phyloP scores from a whole-genome alignment of 2,797 vertebrate species.

The Myotis myotis region DNA sequence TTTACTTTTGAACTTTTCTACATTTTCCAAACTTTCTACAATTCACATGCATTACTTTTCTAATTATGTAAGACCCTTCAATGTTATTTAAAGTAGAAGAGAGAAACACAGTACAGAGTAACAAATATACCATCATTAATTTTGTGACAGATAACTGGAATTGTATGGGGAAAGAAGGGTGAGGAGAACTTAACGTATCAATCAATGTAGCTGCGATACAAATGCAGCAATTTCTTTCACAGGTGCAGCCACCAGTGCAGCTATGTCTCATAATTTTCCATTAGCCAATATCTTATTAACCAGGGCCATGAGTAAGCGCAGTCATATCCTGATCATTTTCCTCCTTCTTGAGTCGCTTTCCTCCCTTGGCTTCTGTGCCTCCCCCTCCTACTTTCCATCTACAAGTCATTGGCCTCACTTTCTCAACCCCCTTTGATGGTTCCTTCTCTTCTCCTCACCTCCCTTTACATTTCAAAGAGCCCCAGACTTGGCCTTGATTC shows the following conservation, averaged over 20 bases:
- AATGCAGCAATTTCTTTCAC: neutral
- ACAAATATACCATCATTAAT: neutral
- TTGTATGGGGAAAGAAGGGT: slow-evolving; percentile 5
- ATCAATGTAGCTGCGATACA: neutral
- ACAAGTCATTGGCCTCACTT: neutral
- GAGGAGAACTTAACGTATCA: neutral
- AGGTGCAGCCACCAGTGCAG: slow-evolving; percentile 18
- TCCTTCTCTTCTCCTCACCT: neutral
- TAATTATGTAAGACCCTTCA: neutral
- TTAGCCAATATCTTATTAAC: neutral
- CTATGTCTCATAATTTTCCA: slow-evolving; percentile 51
- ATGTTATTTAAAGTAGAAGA: neutral
- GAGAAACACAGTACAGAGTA: neutral
- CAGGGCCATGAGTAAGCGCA: slow-evolving; percentile 41
- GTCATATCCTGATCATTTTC: neutral
- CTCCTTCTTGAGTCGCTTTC: neutral
- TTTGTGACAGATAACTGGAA: slow-evolving; percentile 4
- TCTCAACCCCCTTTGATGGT: neutral
- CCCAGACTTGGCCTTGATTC: neutral
- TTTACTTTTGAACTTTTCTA: slow-evolving; percentile 15
- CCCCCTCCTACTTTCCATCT: neutral
- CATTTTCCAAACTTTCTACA: neutral
- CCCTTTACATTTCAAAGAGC: neutral
- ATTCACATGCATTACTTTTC: neutral
- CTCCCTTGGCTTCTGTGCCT: neutral